phyloP scores from a whole-genome alignment of 2,888 invertebrate species.

The Trilocha varians region DNA sequence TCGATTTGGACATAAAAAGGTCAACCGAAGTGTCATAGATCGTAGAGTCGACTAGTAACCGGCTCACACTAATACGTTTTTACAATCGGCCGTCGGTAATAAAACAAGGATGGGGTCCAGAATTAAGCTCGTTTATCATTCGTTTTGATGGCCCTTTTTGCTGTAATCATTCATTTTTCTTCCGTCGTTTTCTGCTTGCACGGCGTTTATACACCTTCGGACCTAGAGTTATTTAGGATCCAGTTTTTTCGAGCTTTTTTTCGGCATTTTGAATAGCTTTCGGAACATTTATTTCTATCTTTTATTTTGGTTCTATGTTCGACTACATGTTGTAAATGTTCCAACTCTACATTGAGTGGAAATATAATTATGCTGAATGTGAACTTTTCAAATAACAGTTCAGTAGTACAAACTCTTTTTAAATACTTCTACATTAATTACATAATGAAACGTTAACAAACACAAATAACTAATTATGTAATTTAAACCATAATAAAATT shows the following conservation, averaged over 20 bases:
- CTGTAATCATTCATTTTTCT: slow-evolving; percentile 73
- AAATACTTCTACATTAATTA: too few species aligned
- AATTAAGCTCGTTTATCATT: slow-evolving; percentile 73
- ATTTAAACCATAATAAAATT: too few species aligned
- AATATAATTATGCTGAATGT: too few species aligned
- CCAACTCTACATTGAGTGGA: too few species aligned
- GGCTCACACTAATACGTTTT: slow-evolving; percentile 67
- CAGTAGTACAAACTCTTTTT: too few species aligned
- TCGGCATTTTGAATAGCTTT: neutral
- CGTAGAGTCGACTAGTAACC: slow-evolving; percentile 23
- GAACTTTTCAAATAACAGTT: too few species aligned
- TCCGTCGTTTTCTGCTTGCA: slow-evolving; percentile 67
- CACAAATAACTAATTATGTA: too few species aligned
- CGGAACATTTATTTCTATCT: neutral
- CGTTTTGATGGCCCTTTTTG: slow-evolving; percentile 72
- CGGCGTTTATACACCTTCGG: slow-evolving; percentile 59
- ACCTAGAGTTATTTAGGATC: slow-evolving; percentile 11
- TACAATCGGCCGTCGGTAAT: slow-evolving; percentile 68
- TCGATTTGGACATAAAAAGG: slow-evolving; percentile 53
- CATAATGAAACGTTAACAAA: too few species aligned
- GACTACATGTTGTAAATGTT: too few species aligned
- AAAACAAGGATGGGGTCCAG: slow-evolving; percentile 66
- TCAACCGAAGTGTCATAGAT: slow-evolving; percentile 58
- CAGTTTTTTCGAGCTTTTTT: slow-evolving; percentile 18
- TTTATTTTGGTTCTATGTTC: too few species aligned